Percentiles rank a stretch among this genome's conserved stretches.
Evolutionary conservation across 2,113 vertebrate genomes (phyloP).

Genomic region (Columba livia): DNA sequence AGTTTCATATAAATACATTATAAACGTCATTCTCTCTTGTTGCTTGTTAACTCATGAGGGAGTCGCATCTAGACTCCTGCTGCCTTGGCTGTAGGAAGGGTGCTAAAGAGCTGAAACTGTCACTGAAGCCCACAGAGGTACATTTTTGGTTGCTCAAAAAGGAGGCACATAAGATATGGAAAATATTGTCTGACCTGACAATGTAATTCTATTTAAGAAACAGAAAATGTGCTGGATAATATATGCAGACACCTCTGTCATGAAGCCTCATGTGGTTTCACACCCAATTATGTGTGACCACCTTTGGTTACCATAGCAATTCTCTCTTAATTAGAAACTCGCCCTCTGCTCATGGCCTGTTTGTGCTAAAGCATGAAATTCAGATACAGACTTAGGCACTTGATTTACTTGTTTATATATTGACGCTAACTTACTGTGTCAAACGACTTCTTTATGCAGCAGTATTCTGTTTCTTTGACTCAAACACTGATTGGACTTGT

Average conservation of each 20-base stretch:
- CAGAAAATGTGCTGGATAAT: conserved; percentile 31
- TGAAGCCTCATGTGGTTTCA: conserved; percentile 25
- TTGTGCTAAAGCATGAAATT: conserved; percentile 3
- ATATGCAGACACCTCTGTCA: conserved; percentile 48
- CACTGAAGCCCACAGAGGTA: not conserved
- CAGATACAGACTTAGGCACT: not conserved
- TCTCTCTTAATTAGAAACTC: conserved; percentile 53
- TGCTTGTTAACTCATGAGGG: not conserved
- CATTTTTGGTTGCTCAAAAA: not conserved
- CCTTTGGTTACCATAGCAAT: conserved; percentile 64
- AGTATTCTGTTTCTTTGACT: not conserved
- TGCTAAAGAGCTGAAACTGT: not conserved
- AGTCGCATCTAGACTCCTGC: not conserved
- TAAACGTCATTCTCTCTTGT: not conserved
- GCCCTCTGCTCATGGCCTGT: conserved; percentile 24
- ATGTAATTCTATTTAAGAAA: conserved; percentile 23
- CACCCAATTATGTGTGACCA: conserved; percentile 55
- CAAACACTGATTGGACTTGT: not conserved
- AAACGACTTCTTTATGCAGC: not conserved
- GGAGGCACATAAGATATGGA: not conserved
- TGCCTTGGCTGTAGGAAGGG: not conserved
- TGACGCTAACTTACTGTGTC: not conserved
- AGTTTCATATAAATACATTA: not conserved
- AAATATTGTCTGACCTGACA: conserved; percentile 24
- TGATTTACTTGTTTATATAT: conserved; percentile 1